phyloP scores from a whole-genome alignment of 2,113 vertebrate genomes.

The Callionymus lyra region DNA sequence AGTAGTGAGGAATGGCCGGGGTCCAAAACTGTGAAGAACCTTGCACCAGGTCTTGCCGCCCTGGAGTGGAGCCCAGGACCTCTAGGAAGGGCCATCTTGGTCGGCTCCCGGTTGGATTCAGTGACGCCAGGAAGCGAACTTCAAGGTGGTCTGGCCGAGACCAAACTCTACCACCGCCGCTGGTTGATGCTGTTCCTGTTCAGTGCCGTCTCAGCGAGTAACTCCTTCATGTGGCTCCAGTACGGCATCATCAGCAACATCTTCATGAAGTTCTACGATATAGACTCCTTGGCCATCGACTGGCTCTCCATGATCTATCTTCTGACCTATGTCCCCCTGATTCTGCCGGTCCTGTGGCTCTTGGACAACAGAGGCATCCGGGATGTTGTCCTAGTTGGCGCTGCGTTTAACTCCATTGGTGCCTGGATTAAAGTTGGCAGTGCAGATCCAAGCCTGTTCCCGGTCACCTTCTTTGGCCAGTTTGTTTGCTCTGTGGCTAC shows the following conservation, averaged over 20 bases:
- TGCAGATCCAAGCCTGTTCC: constrained; percentile 66
- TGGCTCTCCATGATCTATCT: constrained; percentile 85
- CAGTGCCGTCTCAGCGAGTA: constrained; percentile 78
- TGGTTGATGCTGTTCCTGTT: constrained; percentile 80
- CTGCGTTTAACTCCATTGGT: constrained; percentile 76
- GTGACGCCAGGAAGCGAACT: neutral
- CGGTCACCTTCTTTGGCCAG: constrained; percentile 72
- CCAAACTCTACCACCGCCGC: constrained; percentile 68
- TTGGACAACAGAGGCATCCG: constrained; percentile 70
- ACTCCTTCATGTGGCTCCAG: constrained; percentile 84
- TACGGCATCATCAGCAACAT: constrained; percentile 78
- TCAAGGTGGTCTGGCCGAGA: no score
- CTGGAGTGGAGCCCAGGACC: constrained; percentile 32
- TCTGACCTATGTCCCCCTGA: constrained; percentile 74
- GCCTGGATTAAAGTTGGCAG: constrained; percentile 85
- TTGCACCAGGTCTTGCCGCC: constrained; percentile 9
- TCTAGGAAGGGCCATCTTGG: constrained; percentile 14
- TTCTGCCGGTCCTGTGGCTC: constrained; percentile 77
- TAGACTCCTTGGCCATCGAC: constrained; percentile 72
- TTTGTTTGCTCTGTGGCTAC: constrained; percentile 73
- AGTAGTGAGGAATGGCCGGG: constrained; percentile 5
- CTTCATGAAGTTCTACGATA: constrained; percentile 72
- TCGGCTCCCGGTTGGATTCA: constrained; percentile 15
- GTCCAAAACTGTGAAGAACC: constrained; percentile 20
- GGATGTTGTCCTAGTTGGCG: constrained; percentile 70